Base-by-base conservation (phyloP, 1,140 invertebrate genomes). In the Drosophila triauraria region DNA sequence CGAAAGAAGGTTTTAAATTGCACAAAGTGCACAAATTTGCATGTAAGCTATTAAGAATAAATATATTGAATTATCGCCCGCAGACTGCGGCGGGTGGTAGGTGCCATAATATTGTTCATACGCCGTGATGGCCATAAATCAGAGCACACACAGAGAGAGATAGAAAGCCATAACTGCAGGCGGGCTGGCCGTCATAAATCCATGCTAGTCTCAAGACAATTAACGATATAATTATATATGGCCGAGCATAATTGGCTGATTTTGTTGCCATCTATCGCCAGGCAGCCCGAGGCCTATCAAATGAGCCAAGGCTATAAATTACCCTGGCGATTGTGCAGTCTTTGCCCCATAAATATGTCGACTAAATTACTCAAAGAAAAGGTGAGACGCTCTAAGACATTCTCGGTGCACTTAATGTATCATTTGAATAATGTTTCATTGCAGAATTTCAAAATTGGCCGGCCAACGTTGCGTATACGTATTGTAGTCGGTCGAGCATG, bases 201-300 rank as follows among this genome's bases (percentile, higher is more conserved):
- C 56, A 38, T 43, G n/a, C 44, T 50, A 46, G 54, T 59, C 50
- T 48, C 47, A 59, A 62, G 64, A 76, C 67, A 87, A 87, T 87
- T 87, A 82, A 67, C 71, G 47, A 47, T 27, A 51, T 83, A 79
- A 87, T 82, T 82, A 77, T 77, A 72, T 35, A 72, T 50, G 59
- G 38, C 44, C 23, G 23, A 72, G 59, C 51, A 64, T 70, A 69
- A 81, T 79, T 79, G 64, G 65, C 54, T 63, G 75, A 82, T 80
- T 64, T 68, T 85, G 82, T 78, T 59, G 71, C 56, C 54, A 42
- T 51, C 54, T 64, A 59, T 50, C 25, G 35, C 42, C 25, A 48
- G 32, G 25, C 23, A 23, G 56, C 83, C 54, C 15, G 23, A 53
- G 72, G 80, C 76, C 67, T 68, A 67, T 86, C 60, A 38, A 64